These are phyloP conservation scores for Sylvia atricapilla DNA, from an alignment of 2,113 vertebrate species.

Conservation along the genomic window DNA sequence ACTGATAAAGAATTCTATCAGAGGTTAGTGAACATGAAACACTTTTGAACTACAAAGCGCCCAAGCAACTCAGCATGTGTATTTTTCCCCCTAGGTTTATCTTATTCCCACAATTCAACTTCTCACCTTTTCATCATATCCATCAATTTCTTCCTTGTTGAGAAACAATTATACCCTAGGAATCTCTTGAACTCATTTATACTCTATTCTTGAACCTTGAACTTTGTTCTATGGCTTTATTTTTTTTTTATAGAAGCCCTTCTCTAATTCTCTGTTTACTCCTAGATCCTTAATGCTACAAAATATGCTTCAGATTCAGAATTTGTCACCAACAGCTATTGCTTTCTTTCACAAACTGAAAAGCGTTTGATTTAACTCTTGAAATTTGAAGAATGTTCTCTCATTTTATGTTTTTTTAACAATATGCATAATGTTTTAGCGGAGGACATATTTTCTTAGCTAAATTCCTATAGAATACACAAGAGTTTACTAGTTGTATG, in stretches of 20 bases:
- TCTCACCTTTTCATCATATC: slow-evolving; percentile 45
- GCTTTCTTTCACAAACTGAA: neutral
- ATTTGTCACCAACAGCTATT: neutral
- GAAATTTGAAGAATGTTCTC: neutral
- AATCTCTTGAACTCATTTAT: slow-evolving; percentile 30
- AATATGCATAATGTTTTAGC: neutral
- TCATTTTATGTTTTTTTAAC: neutral
- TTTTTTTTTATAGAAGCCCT: neutral
- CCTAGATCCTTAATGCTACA: neutral
- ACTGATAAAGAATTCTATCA: slow-evolving; percentile 55
- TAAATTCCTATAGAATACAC: neutral
- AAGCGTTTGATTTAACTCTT: neutral
- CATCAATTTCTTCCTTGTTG: slow-evolving; percentile 35
- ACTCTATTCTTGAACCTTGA: neutral
- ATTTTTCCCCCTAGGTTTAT: neutral
- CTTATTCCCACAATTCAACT: slow-evolving; percentile 31
- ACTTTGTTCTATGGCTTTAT: neutral
- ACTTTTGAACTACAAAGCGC: slow-evolving; percentile 46
- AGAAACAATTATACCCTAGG: slow-evolving; percentile 37
- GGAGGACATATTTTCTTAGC: neutral
- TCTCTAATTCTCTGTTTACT: slow-evolving; percentile 35
- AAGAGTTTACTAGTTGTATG: neutral
- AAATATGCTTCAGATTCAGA: neutral
- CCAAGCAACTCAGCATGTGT: slow-evolving; percentile 37
- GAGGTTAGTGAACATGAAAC: slow-evolving; percentile 48